Evolutionary conservation across 2,888 invertebrate genomes (phyloP), one percentile per base, ranked within the genome.

Genomic region (Aleiodes testaceus): DNA sequence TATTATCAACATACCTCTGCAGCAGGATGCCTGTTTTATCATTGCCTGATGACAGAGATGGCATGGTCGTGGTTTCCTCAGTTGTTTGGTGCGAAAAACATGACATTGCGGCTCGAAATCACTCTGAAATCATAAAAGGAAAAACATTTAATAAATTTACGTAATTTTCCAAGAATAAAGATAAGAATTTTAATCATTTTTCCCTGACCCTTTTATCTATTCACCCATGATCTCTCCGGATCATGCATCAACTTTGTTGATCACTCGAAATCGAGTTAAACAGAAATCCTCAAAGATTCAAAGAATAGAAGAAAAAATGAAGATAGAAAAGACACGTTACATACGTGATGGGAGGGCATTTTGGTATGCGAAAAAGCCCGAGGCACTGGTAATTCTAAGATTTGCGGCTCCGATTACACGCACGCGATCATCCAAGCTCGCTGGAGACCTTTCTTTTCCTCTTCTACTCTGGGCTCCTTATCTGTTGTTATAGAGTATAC

Each of bases 11-110:
- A 88, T 88, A 94, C 94, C 93, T 92, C 93, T 89, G 87, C 94
- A 94, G 85, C 92, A 93, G 70, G 92, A 93, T 72, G 93, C 94
- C 85, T 93, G 92, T 80, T 92, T 92, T 84, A 92, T 90, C 77
- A 94, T 92, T 73, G 93, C 92, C 87, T 93, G 93, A 84, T 94
- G 94, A 85, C 94, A 94, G 87, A 93, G 91, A 87, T 94, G 93
- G 86, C 94, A 94, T 42, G 93, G 93, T 75, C 93, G 89, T 12
- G 93, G 92, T 83, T 93, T 93, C 83, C 93, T 91, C 87, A 94
- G 91, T 75, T 91, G 91, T 87, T 94, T 94, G 83, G 91, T 92
- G 72, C 93, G 92, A 87, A 94, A 94, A 74, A 92, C 91, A 87
- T 94, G 94, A 81, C 91, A 91, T 83, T 92, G 92, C 7, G 91